Conservation (phyloP, 2,113 vertebrate species). For the Actenoides hombroni region DNA sequence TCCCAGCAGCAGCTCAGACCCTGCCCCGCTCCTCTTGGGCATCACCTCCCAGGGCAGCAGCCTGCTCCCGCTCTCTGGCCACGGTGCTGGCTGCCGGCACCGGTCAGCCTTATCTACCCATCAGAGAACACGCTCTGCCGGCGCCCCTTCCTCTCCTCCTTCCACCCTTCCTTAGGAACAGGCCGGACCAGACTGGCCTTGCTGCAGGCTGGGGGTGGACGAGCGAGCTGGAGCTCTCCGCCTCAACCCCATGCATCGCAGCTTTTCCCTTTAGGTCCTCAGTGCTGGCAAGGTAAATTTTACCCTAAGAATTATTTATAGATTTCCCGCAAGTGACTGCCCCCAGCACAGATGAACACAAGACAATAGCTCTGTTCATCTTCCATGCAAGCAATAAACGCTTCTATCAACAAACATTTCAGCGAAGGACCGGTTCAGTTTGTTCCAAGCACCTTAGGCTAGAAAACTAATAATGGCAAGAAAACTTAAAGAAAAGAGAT, state of each 20-base stretch:
- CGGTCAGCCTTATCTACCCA: not conserved
- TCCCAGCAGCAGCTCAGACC: not conserved
- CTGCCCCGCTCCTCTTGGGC: not conserved
- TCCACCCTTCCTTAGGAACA: not conserved
- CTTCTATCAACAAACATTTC: not conserved
- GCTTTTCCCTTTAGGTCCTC: not conserved
- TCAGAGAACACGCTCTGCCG: not conserved
- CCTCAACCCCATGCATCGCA: not conserved
- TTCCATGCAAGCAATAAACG: not conserved
- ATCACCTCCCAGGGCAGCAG: not conserved
- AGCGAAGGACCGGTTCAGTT: not conserved
- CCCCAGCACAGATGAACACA: not conserved
- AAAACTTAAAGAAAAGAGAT: not conserved
- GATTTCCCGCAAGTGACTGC: not conserved
- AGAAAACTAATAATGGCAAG: not conserved
- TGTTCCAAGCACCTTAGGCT: not conserved
- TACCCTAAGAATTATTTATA: conserved; percentile 10
- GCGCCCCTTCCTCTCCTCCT: not conserved
- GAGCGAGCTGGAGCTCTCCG: not conserved
- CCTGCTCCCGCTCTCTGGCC: not conserved
- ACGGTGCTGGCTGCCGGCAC: rapidly evolving
- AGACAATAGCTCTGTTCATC: not conserved
- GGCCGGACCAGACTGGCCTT: rapidly evolving
- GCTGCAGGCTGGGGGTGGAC: not conserved
- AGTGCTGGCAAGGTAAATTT: not conserved